Base-by-base conservation (phyloP, 2,888 invertebrate genomes). In the Scaptomyza reducta region DNA sequence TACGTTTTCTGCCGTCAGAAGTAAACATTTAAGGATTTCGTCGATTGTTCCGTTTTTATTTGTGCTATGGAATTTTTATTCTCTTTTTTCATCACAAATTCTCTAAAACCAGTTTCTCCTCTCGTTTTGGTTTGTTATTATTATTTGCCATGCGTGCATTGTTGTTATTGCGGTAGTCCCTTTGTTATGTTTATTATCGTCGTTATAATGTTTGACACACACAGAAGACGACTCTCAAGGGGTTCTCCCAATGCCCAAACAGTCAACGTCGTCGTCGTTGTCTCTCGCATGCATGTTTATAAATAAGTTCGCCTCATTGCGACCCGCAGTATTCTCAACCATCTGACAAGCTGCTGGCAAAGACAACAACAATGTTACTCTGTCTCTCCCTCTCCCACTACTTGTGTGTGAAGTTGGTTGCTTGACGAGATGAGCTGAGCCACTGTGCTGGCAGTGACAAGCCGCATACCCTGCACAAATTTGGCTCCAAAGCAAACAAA, bases 161-260 rank as follows among this genome's bases (percentile, higher is more conserved):
- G 25, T 25, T 25, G 25, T 25, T 46, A 16, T 46, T 81, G 87
- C 65, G 84, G 84, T 84, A 87, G 85, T 80, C 75, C 86, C 76
- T 69, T 76, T 74, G n/a, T n/a, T n/a, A n/a, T n/a, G n/a, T n/a
- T n/a, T n/a, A n/a, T n/a, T n/a, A n/a, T n/a, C n/a, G n/a, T n/a
- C n/a, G n/a, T 82, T 76, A 73, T 74, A 70, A 84, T 79, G 78
- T 78, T 80, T 81, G 82, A 85, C 82, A 81, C 71, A 79, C 74
- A 79, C 82, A 31, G n/a, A 25, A 25, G 25, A 25, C 25, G n/a
- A n/a, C n/a, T n/a, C n/a, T n/a, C n/a, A n/a, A n/a, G n/a, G n/a
- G n/a, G n/a, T n/a, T n/a, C n/a, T n/a, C n/a, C n/a, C n/a, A n/a
- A n/a, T n/a, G n/a, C n/a, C n/a, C n/a, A n/a, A n/a, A n/a, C n/a